Conservation (phyloP, 2,888 invertebrate genomes). For the Drosophila helvetica region DNA sequence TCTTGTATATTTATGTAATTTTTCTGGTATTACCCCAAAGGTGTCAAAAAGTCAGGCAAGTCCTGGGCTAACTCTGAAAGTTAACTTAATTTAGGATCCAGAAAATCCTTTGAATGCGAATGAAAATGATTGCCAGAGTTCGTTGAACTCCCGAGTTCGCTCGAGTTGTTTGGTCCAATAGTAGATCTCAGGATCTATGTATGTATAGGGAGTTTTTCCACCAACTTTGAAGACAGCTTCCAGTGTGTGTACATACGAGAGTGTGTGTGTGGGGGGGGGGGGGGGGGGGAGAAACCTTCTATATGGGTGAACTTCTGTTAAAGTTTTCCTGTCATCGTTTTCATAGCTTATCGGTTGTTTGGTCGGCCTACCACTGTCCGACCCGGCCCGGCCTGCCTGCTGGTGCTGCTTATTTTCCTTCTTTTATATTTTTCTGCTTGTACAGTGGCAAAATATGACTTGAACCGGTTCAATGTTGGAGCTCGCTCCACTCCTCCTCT, state of each 20-base stretch:
- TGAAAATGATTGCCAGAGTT: background rate
- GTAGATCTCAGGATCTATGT: background rate
- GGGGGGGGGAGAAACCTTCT: background rate
- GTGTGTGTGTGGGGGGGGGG: background rate
- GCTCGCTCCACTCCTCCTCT: conserved; percentile 24
- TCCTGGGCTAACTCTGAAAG: no score
- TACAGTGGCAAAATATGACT: conserved; percentile 72
- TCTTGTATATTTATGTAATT: no score
- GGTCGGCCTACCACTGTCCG: conserved; percentile 11
- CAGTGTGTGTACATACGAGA: background rate
- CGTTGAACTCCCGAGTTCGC: background rate
- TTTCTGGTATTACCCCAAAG: no score
- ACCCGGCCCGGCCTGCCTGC: background rate
- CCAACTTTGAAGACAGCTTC: background rate
- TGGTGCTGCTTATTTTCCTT: conserved; percentile 23
- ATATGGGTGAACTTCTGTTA: conserved; percentile 16
- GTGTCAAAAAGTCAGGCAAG: no score
- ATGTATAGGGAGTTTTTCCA: background rate
- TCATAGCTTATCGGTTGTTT: conserved; percentile 43
- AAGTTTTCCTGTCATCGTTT: conserved; percentile 40
- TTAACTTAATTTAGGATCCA: no score
- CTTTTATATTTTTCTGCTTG: conserved; percentile 22
- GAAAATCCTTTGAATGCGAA: background rate
- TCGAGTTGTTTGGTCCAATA: background rate
- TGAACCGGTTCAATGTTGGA: conserved; percentile 67